Evolutionary conservation across 2,888 invertebrate species (phyloP).

Genomic region (Meteorus cinctellus): DNA sequence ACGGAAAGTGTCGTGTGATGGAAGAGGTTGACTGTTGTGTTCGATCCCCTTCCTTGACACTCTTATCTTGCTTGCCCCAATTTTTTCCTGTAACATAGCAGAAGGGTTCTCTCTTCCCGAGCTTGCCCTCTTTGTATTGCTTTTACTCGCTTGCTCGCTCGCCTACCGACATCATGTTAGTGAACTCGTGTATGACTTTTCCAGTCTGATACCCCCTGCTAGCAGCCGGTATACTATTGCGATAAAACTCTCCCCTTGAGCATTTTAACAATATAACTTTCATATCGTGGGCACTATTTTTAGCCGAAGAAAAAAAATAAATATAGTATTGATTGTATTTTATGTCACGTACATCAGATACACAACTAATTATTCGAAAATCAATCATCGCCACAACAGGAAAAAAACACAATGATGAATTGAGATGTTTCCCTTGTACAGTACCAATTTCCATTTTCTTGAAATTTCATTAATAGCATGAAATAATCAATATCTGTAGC

Average conservation of each 20-base stretch:
- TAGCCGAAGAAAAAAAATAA: not conserved
- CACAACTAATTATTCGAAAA: not conserved
- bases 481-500: too few species aligned
- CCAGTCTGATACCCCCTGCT: slow-evolving; percentile 21
- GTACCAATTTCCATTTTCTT: not conserved
- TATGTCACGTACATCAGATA: slow-evolving; percentile 2
- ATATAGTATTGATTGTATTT: not conserved
- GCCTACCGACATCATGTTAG: not conserved
- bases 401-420: not conserved
- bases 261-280: slow-evolving; percentile 5
- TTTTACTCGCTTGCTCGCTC: not conserved
- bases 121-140: slow-evolving; percentile 21
- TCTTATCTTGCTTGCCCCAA: slow-evolving; percentile 61
- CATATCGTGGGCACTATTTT: not conserved
- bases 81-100: slow-evolving; percentile 49
- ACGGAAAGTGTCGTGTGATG: slow-evolving; percentile 9
- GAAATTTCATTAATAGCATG: too few species aligned
- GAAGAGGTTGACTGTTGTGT: slow-evolving; percentile 45
- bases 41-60: slow-evolving; percentile 54
- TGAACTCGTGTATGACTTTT: slow-evolving; percentile 26
- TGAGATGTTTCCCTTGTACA: slow-evolving; percentile 19
- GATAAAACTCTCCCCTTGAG: slow-evolving; percentile 17
- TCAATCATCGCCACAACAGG: not conserved
- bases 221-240: not conserved
- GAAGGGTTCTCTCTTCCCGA: slow-evolving; percentile 23